A percentile compares a stretch with the other conserved stretches of the same genome.
Evolutionary conservation across 2,888 invertebrate genomes (phyloP).

Genomic region (Dendrolimus pini): DNA sequence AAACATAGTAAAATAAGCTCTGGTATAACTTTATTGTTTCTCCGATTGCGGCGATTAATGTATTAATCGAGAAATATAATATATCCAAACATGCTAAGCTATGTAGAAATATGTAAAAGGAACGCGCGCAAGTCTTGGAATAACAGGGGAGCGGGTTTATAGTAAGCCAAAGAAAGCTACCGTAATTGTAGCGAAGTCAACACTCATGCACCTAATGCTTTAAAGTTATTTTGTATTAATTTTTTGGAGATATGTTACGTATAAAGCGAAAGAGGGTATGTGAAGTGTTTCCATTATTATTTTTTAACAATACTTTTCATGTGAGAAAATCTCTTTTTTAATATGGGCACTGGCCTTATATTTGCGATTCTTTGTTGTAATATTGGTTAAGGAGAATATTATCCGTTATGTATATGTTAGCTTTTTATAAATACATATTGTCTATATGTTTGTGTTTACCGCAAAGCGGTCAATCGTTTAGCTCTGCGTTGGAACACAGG

Average conservation of each 20-base stretch:
- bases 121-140: slow-evolving; percentile 12
- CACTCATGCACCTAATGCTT: slow-evolving; percentile 67
- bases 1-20: too few species aligned
- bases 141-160: slow-evolving; percentile 23
- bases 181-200: slow-evolving; percentile 59
- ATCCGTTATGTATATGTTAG: slow-evolving; percentile 65
- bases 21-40: too few species aligned
- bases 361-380: slow-evolving; percentile 64
- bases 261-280: background rate
- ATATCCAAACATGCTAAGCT: too few species aligned
- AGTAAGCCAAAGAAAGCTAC: slow-evolving; percentile 63
- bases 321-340: slow-evolving; percentile 41
- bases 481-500: slow-evolving; percentile 53
- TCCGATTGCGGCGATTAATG: too few species aligned
- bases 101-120: slow-evolving; percentile 6
- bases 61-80: too few species aligned
- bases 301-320: slow-evolving; percentile 18
- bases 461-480: slow-evolving; percentile 43
- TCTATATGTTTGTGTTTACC: slow-evolving; percentile 39
- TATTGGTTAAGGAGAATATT: slow-evolving; percentile 56
- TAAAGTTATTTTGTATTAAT: slow-evolving; percentile 54
- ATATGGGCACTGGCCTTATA: slow-evolving; percentile 47
- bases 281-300: slow-evolving; percentile 12
- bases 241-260: slow-evolving; percentile 13
- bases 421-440: slow-evolving; percentile 22